A percentile compares a stretch with the other conserved stretches of the same genome.
Conservation (phyloP, 2,888 invertebrate genomes). For the Tiliacea citrago region DNA sequence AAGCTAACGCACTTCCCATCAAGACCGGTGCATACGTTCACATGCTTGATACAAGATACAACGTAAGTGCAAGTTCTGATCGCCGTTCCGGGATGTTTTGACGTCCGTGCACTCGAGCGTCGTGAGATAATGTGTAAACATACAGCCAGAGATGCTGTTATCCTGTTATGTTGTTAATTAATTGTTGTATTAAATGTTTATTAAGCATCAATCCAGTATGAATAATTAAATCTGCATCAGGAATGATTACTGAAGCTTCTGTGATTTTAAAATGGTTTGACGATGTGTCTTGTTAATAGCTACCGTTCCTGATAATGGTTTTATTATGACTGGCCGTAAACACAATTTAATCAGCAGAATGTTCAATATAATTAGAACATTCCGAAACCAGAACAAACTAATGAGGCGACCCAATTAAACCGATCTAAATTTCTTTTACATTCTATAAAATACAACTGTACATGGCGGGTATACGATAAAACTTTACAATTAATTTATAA, state of each 20-base stretch:
- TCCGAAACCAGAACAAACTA: conserved; percentile 1
- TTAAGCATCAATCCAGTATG: conserved; percentile 32
- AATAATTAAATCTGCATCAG: conserved; percentile 20
- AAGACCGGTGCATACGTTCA: conserved; percentile 16
- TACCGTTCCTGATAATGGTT: background rate
- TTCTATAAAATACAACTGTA: conserved; percentile 2
- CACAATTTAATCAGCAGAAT: background rate
- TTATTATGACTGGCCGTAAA: background rate
- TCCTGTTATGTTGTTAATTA: conserved; percentile 55
- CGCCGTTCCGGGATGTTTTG: conserved; percentile 69
- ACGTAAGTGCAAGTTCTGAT: conserved; percentile 27
- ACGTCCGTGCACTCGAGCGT: conserved; percentile 56
- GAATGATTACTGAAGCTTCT: background rate
- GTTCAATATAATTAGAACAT: background rate
- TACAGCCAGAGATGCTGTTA: conserved; percentile 57
- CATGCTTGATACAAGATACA: conserved; percentile 36
- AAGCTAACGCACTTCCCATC: background rate
- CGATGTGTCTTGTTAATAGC: conserved; percentile 4
- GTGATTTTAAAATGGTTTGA: conserved; percentile 5
- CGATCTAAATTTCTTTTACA: background rate
- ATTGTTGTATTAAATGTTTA: conserved; percentile 50
- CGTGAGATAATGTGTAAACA: conserved; percentile 72
- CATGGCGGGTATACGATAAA: too few relatives aligned
- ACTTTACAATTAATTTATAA: too few relatives aligned
- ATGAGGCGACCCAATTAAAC: background rate